Evolutionary conservation across 2,888 invertebrate species (phyloP).

Genomic region (Trissolcus japonicus): DNA sequence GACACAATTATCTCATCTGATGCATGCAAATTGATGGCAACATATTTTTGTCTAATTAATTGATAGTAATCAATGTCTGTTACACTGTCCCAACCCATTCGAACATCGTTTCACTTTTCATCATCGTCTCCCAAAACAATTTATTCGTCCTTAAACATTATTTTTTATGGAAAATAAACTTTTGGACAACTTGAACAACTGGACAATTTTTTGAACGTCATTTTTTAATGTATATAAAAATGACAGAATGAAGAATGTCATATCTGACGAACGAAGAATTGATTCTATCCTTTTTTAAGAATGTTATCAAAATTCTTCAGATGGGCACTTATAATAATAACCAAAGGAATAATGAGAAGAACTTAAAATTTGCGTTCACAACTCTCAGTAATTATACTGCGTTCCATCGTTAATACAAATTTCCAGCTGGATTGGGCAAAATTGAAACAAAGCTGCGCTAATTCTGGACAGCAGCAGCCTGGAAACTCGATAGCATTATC

Average conservation of each 20-base stretch:
- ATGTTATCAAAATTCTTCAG: not conserved
- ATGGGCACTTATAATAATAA: not conserved
- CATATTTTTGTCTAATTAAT: no score
- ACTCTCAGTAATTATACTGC: slow-evolving; percentile 19
- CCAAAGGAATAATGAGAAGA: not conserved
- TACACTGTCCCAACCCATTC: no score
- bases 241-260: not conserved
- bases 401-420: slow-evolving; percentile 27
- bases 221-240: no score
- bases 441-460: slow-evolving; percentile 32
- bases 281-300: not conserved
- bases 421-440: slow-evolving; percentile 26
- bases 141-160: no score
- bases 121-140: no score
- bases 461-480: slow-evolving; percentile 34
- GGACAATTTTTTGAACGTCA: no score
- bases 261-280: not conserved
- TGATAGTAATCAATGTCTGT: no score
- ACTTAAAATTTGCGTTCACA: not conserved
- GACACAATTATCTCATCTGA: slow-evolving; percentile 13
- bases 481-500: slow-evolving; percentile 42
- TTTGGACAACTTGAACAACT: no score
- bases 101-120: no score
- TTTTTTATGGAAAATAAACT: not conserved
- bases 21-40: no score